Conservation (phyloP, 2,888 invertebrate genomes). For the Belgica antarctica region DNA sequence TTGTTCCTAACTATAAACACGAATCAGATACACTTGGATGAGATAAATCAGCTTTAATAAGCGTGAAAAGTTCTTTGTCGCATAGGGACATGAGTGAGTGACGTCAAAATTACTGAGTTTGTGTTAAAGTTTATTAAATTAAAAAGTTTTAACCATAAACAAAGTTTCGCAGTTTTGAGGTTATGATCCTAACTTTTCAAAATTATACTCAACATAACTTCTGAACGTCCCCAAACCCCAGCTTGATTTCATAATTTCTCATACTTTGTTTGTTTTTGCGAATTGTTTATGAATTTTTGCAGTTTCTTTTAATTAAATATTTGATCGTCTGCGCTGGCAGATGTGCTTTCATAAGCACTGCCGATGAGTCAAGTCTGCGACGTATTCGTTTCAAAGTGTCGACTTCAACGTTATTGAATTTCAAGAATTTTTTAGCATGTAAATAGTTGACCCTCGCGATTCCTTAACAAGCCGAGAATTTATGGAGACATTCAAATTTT, state of each 20-base stretch:
- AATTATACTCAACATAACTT: no score
- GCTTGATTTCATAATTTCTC: neutral
- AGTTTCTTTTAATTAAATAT: constrained; percentile 11
- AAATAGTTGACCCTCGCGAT: constrained; percentile 4
- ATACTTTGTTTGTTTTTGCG: neutral
- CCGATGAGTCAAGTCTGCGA: constrained; percentile 16
- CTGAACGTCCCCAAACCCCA: neutral
- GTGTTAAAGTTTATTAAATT: neutral
- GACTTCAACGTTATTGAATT: neutral
- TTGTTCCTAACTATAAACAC: no score
- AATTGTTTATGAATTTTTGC: neutral
- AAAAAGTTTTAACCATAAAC: neutral
- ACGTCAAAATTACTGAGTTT: no score
- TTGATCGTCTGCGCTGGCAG: neutral
- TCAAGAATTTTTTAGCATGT: neutral
- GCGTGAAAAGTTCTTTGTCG: no score
- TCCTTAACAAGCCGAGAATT: neutral
- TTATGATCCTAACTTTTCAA: neutral
- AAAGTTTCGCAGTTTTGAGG: constrained; percentile 3
- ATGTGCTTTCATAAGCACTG: neutral
- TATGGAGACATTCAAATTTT: constrained; percentile 7
- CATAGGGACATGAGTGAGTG: no score
- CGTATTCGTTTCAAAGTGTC: neutral
- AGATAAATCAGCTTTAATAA: no score
- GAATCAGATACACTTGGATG: no score